These are phyloP conservation scores for Sebastes trivittatus DNA, from an alignment of 2,797 vertebrate genomes.

Conservation along the genomic window DNA sequence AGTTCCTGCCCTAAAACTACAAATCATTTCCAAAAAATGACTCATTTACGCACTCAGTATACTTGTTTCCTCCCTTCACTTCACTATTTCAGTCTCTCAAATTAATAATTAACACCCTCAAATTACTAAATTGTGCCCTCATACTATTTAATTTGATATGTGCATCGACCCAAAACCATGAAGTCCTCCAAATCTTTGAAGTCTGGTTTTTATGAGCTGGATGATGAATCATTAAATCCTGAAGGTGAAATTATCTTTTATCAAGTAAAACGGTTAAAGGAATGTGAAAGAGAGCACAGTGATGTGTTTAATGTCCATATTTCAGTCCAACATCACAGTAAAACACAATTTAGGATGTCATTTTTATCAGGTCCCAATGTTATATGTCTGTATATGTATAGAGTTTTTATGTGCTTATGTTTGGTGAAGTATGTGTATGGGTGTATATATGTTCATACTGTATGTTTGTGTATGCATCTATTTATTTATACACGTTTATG, in stretches of 20 bases:
- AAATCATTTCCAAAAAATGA: background rate
- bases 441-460: too few species aligned
- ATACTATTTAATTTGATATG: background rate
- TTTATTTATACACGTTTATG: too few species aligned
- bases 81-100: background rate
- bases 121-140: background rate
- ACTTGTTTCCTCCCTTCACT: background rate
- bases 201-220: background rate
- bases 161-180: background rate
- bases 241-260: background rate
- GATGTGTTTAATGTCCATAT: background rate
- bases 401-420: too few species aligned
- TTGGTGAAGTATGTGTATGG: too few species aligned
- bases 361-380: too few species aligned
- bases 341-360: too few species aligned
- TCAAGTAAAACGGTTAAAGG: background rate
- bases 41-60: too few species aligned
- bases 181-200: background rate
- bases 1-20: background rate
- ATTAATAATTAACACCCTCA: background rate
- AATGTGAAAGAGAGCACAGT: background rate
- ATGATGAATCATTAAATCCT: background rate
- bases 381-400: too few species aligned
- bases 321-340: fast-evolving
- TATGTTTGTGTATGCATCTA: too few species aligned